Base-by-base conservation (phyloP, 2,113 vertebrate species). In the Myotis davidii region DNA sequence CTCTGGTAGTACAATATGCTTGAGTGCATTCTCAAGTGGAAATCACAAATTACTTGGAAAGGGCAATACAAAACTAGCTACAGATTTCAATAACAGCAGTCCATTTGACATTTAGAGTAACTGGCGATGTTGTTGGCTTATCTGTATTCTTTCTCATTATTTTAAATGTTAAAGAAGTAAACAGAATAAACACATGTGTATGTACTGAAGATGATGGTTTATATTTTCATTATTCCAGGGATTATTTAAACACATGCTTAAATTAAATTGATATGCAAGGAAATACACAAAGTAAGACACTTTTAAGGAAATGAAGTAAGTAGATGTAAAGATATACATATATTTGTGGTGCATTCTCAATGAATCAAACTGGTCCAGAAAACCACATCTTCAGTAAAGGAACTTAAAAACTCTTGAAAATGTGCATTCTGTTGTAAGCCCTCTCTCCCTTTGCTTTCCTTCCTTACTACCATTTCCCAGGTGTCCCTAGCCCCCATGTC, bases 21-120 rank as follows among this genome's bases (percentile, higher is more conserved):
- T 92, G 94, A 98, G 83, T 97, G 91, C 85, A 50, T 96, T 85
- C 90, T 97, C 70, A 82, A 97, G 94, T 95, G 82, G 78, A 95
- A 97, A 96, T 97, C 94, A 94, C 89, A 95, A 96, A 97, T 97
- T 96, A 96, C 85, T 76, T 96, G 34, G 88, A 96, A 98, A 97
- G 83, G 91, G 94, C 90, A 97, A 94, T 84, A 97, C 32, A 97
- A 98, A 98, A 88, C 25, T 34, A 95, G 82, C 94, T 97, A 98
- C 61, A 84, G 77, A 96, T 94, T 95, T 97, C 95, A 98, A 65
- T 82, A 83, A 96, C 79, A 92, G 90, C 95, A 73, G 76, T 97
- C 92, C 93, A 93, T 82, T 95, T 4, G 59, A 90, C 61, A 95
- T 92, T 96, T 94, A 91, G 90, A 94, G 42, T 59, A 88, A 90